phyloP scores from a whole-genome alignment of 2,797 vertebrate species.

The Novumbra hubbsi region DNA sequence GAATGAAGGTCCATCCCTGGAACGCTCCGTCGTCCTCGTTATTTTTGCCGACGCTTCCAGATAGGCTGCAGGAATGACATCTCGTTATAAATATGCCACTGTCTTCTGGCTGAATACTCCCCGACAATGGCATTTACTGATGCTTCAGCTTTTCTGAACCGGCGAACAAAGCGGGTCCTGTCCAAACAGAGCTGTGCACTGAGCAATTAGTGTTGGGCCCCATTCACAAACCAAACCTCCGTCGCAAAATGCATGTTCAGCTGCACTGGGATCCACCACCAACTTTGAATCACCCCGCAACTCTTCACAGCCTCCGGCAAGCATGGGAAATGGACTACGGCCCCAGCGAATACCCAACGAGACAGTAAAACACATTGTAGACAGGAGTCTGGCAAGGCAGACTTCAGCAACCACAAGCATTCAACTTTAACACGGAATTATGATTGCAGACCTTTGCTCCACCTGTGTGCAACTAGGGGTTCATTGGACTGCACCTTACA shows the following conservation, averaged over 20 bases:
- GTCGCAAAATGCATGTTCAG: conserved; percentile 2
- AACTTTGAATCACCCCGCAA: neutral
- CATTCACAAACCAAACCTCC: conserved; percentile 4
- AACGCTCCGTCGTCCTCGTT: conserved; percentile 62
- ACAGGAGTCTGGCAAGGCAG: neutral
- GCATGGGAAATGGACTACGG: neutral
- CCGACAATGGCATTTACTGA: conserved; percentile 71
- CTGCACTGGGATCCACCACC: neutral
- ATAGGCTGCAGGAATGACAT: conserved; percentile 15
- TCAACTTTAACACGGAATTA: neutral
- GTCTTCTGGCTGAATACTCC: conserved; percentile 38
- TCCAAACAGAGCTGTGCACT: conserved; percentile 48
- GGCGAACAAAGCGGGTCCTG: conserved; percentile 69
- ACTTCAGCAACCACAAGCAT: neutral
- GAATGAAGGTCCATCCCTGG: conserved; percentile 69
- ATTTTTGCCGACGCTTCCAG: conserved; percentile 13
- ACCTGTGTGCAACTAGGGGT: neutral
- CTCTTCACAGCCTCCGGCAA: neutral
- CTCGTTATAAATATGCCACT: conserved; percentile 55
- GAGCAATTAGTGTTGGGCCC: conserved; percentile 24
- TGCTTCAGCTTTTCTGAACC: conserved; percentile 68
- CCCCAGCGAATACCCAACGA: neutral
- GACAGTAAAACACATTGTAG: neutral
- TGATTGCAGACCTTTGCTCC: neutral
- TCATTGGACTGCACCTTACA: neutral